Base-by-base conservation (phyloP, 2,888 invertebrate species). In the Drosophila lacicola region DNA sequence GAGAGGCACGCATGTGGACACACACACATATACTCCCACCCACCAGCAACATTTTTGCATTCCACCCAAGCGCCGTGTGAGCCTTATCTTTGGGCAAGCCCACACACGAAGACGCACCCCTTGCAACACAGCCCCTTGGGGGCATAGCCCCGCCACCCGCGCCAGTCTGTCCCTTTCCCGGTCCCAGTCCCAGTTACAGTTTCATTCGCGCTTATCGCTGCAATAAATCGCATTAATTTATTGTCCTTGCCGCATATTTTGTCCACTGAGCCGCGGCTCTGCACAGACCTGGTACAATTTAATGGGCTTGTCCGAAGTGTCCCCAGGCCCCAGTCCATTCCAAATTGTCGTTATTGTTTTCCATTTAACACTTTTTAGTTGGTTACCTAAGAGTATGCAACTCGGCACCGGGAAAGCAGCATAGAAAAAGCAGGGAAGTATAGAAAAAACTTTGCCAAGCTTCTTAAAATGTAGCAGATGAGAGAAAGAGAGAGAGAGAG, bases 191-290 rank as follows among this genome's bases (percentile, higher is more conserved):
- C 81, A 65, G 62, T 63, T 50, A 49, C 60, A 66, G 51, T 66
- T 56, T 55, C 66, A 47, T 67, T 63, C 81, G 78, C 78, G 83
- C 90, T 90, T 90, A 90, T 90, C 90, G 80, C 80, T 65, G 90
- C 89, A 90, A 90, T 90, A 90, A 90, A 90, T 90, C 91, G 90
- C 89, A 90, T 90, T 90, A 91, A 90, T 90, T 91, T 90, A 90
- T 90, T 90, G 91, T 90, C 88, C 89, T 89, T 80, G 82, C 82
- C 78, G 76, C 83, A 90, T 88, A 78, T 85, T 82, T 82, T 64
- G 78, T 76, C 78, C 87, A 84, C 80, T 82, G 85, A 74, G 88
- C 50, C 51, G 47, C 68, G 46, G 67, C 78, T 60, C 64, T 41
- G 42, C 44, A 36, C 55, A 53, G 70, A 72, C 70, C 66, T 69